Base-by-base conservation (phyloP, 2,888 invertebrate species). In the Lomographa bimaculata region DNA sequence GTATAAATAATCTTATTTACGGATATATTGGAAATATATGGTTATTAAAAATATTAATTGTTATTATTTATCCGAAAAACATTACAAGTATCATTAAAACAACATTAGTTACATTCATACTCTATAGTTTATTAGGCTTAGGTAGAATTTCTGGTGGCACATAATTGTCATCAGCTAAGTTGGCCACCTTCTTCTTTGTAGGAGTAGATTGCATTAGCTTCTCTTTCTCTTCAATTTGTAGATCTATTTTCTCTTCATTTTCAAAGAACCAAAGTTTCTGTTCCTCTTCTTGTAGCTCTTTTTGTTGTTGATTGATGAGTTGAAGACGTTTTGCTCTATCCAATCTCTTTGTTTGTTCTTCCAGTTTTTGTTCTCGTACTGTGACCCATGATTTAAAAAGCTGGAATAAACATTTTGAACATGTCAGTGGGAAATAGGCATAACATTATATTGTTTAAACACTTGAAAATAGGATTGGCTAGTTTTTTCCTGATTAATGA, bases 211-310 rank as follows among this genome's bases (percentile, higher is more conserved):
- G 68, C 23, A 59, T 57, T 47, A 77, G 33, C 78, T 81, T 67
- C 73, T 87, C 68, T 90, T 93, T 68, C 75, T 91, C 77, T 63
- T 92, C 93, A 56, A 95, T 94, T 70, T 91, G 72, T 25, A 96
- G 79, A 60, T 95, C 94, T 54, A 95, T 91, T 57, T 93, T 75
- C 20, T 95, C 95, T 69, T 95, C 92, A 64, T 94, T 94, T 44
- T 96, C 94, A 79, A 96, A 96, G 91, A 94, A 96, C 94, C 94
- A 94, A 32, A 94, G 67, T 52, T 91, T 90, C 64, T 96, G 95
- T 62, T 91, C 91, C 24, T 79, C 64, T 10, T 90, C 79, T 38
- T 83, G 56, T 46, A 95, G 71, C 23, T 90, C 78, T 30, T 90
- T 77, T 62, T 93, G 92, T 42, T 92, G 89, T 25, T 89, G 71